Evolutionary conservation across 1,140 invertebrate genomes (phyloP).

Genomic region (Drosophila virilis): DNA sequence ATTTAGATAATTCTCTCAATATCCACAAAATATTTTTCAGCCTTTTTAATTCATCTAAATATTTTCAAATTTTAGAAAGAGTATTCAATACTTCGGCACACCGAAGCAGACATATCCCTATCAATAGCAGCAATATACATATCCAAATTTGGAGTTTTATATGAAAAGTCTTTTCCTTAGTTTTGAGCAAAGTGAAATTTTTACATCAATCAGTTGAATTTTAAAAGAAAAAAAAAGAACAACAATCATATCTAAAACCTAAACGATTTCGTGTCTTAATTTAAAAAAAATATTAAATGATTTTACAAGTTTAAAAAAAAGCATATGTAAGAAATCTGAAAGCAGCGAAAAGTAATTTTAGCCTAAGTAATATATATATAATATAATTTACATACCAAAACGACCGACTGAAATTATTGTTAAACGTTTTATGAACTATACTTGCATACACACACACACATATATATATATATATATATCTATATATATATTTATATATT

Average conservation of each 20-base stretch:
- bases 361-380: conserved; percentile 57
- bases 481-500: conserved; percentile 80
- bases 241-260: conserved; percentile 78
- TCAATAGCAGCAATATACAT: conserved; percentile 11
- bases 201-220: conserved; percentile 60
- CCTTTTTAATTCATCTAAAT: neutral
- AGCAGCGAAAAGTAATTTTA: conserved; percentile 57
- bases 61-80: conserved; percentile 5
- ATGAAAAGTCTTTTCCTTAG: neutral
- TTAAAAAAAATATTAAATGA: conserved; percentile 61
- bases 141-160: neutral
- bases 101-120: conserved; percentile 46
- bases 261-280: conserved; percentile 77
- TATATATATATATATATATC: conserved; percentile 78
- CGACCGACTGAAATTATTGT: conserved; percentile 83
- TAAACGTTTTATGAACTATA: conserved; percentile 83
- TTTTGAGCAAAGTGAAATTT: no score
- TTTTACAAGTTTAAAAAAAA: conserved; percentile 56
- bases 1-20: conserved; percentile 35
- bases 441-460: conserved; percentile 78
- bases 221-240: conserved; percentile 26
- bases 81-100: conserved; percentile 35
- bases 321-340: conserved; percentile 34
- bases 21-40: conserved; percentile 14
- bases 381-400: conserved; percentile 81